Evolutionary conservation across 1,140 invertebrate species (phyloP).

Genomic region (Vanessa atalanta): DNA sequence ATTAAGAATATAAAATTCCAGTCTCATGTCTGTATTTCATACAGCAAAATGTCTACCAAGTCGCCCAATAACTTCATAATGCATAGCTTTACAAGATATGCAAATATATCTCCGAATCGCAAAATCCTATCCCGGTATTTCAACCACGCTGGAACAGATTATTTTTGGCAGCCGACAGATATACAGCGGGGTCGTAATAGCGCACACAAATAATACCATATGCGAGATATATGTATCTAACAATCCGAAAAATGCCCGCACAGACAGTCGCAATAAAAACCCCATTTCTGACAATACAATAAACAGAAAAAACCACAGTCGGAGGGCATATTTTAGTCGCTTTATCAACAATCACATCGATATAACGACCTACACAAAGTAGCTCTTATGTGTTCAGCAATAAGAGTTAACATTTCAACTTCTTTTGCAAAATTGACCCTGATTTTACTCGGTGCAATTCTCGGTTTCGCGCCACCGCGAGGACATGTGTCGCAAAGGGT

Average conservation of each 20-base stretch:
- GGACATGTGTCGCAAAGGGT: slow-evolving; percentile 71
- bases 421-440: slow-evolving; percentile 8
- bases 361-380: background rate
- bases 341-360: slow-evolving; percentile 22
- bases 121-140: slow-evolving; percentile 17
- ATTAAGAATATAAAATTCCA: background rate
- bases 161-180: slow-evolving; percentile 45
- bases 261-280: slow-evolving; percentile 61
- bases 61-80: background rate
- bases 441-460: slow-evolving; percentile 38
- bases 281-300: slow-evolving; percentile 34
- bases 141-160: slow-evolving; percentile 20
- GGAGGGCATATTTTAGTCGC: slow-evolving; percentile 17
- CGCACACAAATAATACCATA: slow-evolving; percentile 61
- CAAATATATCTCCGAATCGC: slow-evolving; percentile 17
- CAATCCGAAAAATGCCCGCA: slow-evolving; percentile 58
- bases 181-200: slow-evolving; percentile 28
- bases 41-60: background rate
- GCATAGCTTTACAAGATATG: slow-evolving; percentile 7
- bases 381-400: slow-evolving; percentile 4
- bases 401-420: slow-evolving; percentile 13
- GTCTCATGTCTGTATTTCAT: background rate
- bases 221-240: slow-evolving; percentile 55
- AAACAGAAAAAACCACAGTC: slow-evolving; percentile 29
- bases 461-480: slow-evolving; percentile 52